These are phyloP conservation scores for Mohoua ochrocephala DNA, from an alignment of 2,113 vertebrate species.

Conservation along the genomic window DNA sequence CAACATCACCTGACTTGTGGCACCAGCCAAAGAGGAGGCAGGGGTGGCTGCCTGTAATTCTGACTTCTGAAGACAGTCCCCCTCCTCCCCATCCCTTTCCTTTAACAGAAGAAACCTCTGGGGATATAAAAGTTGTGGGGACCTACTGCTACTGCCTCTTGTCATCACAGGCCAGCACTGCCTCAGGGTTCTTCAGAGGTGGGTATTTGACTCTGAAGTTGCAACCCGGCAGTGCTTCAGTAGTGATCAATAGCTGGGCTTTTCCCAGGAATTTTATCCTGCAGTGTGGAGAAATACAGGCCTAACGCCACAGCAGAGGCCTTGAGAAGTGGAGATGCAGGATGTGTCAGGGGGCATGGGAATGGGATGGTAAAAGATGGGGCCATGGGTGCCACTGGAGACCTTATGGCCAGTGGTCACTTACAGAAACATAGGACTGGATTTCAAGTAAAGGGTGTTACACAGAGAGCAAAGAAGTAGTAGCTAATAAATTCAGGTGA, in stretches of 20 bases:
- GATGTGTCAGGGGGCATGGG: fast-evolving
- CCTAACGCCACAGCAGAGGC: not conserved
- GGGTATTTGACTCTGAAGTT: not conserved
- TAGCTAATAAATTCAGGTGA: not conserved
- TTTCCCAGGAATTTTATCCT: not conserved
- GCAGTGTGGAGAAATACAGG: not conserved
- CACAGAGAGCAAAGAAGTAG: not conserved
- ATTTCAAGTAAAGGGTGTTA: not conserved
- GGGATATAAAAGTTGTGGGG: not conserved
- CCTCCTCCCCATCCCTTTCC: not conserved
- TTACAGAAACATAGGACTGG: not conserved
- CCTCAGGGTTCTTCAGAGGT: not conserved
- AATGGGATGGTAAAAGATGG: not conserved
- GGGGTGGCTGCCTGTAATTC: not conserved
- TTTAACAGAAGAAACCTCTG: not conserved
- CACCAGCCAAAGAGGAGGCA: not conserved
- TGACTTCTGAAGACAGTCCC: not conserved
- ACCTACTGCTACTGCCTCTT: not conserved
- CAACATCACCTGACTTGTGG: not conserved
- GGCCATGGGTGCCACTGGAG: not conserved
- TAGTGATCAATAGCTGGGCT: not conserved
- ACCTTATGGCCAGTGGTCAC: not conserved
- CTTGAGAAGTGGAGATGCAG: not conserved
- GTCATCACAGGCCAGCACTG: too few species aligned
- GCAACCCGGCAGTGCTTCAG: fast-evolving